Conservation (phyloP, 2,888 invertebrate genomes). For the Aporophyla nigra region DNA sequence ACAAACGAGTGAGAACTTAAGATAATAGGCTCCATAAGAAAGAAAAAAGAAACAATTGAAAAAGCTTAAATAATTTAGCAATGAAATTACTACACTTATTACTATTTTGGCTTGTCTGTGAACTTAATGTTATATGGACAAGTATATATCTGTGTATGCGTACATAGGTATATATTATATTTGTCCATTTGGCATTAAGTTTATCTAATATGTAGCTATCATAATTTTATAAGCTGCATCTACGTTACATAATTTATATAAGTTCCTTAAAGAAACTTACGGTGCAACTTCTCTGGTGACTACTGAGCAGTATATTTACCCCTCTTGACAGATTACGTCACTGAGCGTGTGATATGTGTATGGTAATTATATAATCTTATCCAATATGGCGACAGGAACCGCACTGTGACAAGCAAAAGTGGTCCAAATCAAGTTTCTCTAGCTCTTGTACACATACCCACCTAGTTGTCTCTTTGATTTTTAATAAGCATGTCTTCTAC, state of each 20-base stretch:
- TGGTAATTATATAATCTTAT: slow-evolving; percentile 4
- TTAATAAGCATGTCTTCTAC: not conserved
- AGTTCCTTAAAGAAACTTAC: slow-evolving; percentile 12
- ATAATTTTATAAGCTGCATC: not conserved
- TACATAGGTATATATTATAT: not conserved
- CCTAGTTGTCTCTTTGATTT: not conserved
- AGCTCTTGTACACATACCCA: not conserved
- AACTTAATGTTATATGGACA: no score
- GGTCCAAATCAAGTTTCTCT: not conserved
- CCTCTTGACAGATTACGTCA: slow-evolving; percentile 19
- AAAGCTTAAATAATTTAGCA: no score
- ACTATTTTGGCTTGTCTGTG: no score
- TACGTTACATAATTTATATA: slow-evolving; percentile 7
- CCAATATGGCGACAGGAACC: slow-evolving; percentile 12
- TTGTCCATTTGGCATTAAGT: not conserved
- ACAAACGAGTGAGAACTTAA: no score
- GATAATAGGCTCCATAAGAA: no score
- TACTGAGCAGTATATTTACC: not conserved
- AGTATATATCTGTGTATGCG: no score
- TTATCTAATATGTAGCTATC: not conserved
- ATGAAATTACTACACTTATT: no score
- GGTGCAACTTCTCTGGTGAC: not conserved
- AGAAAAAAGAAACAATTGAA: no score
- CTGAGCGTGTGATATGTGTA: not conserved
- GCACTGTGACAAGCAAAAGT: not conserved